Conservation (phyloP, 2,113 vertebrate genomes). For the Jacana jacana region DNA sequence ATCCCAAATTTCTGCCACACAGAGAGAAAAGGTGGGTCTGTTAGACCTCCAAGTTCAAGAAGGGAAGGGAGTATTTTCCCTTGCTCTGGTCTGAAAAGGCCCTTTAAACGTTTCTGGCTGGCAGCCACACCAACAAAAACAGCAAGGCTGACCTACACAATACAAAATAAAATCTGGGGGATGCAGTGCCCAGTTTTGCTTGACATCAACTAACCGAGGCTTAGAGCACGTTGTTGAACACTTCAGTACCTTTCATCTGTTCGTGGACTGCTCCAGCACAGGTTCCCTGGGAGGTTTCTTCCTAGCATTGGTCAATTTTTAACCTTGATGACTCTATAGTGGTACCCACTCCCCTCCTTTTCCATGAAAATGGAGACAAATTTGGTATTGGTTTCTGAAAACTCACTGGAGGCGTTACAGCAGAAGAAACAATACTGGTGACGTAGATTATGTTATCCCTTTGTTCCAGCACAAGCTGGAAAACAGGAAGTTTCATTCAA, state of each 20-base stretch:
- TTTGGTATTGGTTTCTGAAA: background rate
- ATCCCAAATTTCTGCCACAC: background rate
- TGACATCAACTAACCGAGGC: background rate
- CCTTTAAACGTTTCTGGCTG: conserved; percentile 16
- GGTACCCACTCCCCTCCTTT: background rate
- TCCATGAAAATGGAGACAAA: background rate
- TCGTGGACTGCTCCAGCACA: background rate
- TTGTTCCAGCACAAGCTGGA: too few relatives aligned
- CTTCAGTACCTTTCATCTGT: background rate
- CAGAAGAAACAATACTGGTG: background rate
- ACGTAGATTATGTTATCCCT: background rate
- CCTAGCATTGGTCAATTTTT: background rate
- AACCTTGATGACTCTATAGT: background rate
- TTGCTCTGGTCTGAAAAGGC: background rate
- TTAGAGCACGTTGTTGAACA: background rate
- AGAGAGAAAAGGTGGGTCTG: background rate
- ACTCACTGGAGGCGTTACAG: background rate
- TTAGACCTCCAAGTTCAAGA: background rate
- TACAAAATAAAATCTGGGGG: background rate
- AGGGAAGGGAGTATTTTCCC: background rate
- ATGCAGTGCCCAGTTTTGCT: background rate
- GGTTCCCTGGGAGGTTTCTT: background rate
- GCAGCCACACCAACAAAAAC: background rate
- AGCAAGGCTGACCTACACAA: background rate
- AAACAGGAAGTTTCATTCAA: too few relatives aligned